These are phyloP conservation scores for Prorops nasuta DNA, from an alignment of 1,140 invertebrate genomes.

Conservation along the genomic window DNA sequence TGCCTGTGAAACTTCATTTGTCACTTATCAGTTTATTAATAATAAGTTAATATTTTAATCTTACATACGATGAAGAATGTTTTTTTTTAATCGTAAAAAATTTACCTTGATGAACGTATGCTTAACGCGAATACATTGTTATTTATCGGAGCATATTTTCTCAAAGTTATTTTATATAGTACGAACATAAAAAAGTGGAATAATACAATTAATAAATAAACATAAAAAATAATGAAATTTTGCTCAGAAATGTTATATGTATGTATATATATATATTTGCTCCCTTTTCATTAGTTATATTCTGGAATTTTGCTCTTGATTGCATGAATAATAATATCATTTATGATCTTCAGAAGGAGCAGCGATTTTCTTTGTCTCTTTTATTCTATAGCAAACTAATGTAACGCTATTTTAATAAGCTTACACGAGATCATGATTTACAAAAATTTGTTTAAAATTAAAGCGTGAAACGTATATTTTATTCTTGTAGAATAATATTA, in stretches of 20 bases:
- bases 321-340: conserved; percentile 5
- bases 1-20: too few relatives aligned
- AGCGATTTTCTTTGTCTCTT: conserved; percentile 31
- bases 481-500: too few relatives aligned
- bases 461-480: too few relatives aligned
- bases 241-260: not conserved
- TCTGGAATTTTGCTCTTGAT: not conserved
- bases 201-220: not conserved
- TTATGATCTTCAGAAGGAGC: conserved; percentile 14
- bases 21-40: too few relatives aligned
- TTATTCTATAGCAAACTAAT: conserved; percentile 23
- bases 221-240: conserved; percentile 2
- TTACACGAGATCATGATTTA: conserved; percentile 23
- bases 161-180: not conserved
- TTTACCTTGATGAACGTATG: not conserved
- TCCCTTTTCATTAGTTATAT: not conserved
- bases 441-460: too few relatives aligned
- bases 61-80: not conserved
- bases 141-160: not conserved
- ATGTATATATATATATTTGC: not conserved
- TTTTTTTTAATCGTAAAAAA: not conserved
- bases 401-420: too few relatives aligned
- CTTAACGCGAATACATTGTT: not conserved
- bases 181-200: not conserved
- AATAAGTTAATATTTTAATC: too few relatives aligned